These are phyloP conservation scores for Lepidocyrtinus sp. DNA, from an alignment of 2,888 invertebrate genomes.

Conservation along the genomic window DNA sequence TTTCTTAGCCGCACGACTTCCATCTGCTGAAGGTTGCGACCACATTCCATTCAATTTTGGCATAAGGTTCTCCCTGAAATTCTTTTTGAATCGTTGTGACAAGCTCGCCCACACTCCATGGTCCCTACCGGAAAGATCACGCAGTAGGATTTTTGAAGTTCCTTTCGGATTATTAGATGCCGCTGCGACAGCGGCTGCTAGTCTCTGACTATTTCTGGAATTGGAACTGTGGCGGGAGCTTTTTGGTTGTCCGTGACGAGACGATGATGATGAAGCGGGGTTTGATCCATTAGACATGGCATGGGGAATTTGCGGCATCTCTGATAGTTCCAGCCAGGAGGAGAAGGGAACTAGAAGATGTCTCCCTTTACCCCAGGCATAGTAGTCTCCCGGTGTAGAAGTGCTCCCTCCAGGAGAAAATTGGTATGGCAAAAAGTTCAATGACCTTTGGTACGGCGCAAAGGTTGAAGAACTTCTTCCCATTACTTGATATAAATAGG, in stretches of 20 bases:
- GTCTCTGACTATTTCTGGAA: slow-evolving; percentile 52
- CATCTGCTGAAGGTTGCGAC: slow-evolving; percentile 61
- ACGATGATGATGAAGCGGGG: slow-evolving; percentile 25
- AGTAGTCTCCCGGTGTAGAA: slow-evolving; percentile 55
- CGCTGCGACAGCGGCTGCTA: slow-evolving; percentile 50
- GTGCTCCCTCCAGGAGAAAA: slow-evolving; percentile 39
- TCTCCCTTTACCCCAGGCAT: slow-evolving; percentile 64
- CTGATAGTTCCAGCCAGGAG: slow-evolving; percentile 69
- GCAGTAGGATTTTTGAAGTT: slow-evolving; percentile 68
- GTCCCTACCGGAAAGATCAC: slow-evolving; percentile 66
- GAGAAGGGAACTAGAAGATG: slow-evolving; percentile 70
- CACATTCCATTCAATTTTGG: slow-evolving; percentile 70
- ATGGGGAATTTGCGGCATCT: slow-evolving; percentile 64
- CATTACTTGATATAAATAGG: slow-evolving; percentile 69
- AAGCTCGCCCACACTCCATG: slow-evolving; percentile 69
- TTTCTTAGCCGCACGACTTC: slow-evolving; percentile 64
- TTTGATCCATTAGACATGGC: slow-evolving; percentile 35
- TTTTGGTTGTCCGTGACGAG: slow-evolving; percentile 17
- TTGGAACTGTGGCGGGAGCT: slow-evolving; percentile 54
- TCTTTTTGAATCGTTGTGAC: slow-evolving; percentile 69
- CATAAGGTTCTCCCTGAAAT: slow-evolving; percentile 68
- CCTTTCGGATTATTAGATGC: slow-evolving; percentile 64
- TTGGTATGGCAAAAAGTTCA: slow-evolving; percentile 68
- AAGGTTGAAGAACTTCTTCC: slow-evolving; percentile 69
- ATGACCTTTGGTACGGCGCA: slow-evolving; percentile 70